Base-by-base conservation (phyloP, 2,888 invertebrate species). In the Sinelater perroti region DNA sequence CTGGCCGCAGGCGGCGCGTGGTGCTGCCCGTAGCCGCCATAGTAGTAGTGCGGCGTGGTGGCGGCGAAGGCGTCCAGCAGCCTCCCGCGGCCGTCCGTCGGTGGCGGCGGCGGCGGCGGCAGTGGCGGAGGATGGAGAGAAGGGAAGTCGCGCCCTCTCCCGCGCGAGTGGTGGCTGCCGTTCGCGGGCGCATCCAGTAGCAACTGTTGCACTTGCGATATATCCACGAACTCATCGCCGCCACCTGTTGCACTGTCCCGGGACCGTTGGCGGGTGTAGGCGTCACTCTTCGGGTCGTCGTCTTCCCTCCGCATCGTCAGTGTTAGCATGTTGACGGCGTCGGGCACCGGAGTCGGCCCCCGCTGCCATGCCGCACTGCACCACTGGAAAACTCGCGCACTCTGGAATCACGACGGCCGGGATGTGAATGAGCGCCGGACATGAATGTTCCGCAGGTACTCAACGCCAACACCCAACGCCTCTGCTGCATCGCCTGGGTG, bases 291-390 rank as follows among this genome's bases (percentile, higher is more conserved):
- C 79, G 72, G 74, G 76, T 68, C 78, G 70, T 73, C 87, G 84
- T 84, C 86, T 85, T 87, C 86, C 80, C 87, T 87, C 81, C 88
- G 86, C 88, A 88, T 89, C 81, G 88, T 85, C 82, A 88, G 82
- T 61, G 78, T 76, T 76, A 78, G 73, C 78, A 78, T 78, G 70
- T 75, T 78, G 77, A 63, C 56, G 67, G 62, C 83, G 83, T 83
- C 81, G 82, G 82, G 83, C 82, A 81, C 80, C 80, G 79, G 80
- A 79, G 80, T 79, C 76, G 70, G 71, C 64, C 72, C 64, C 71
- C 72, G 74, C 69, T 75, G 76, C 75, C 77, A 77, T 79, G 79
- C 80, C 81, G 81, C 54, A 61, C 60, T 51, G 30, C 54, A 57
- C 57, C 52, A 53, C 53, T 55, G 44, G 56, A 53, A 63, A 64